Evolutionary conservation across 1,140 invertebrate species (phyloP).

Genomic region (Drosophila baimaii): DNA sequence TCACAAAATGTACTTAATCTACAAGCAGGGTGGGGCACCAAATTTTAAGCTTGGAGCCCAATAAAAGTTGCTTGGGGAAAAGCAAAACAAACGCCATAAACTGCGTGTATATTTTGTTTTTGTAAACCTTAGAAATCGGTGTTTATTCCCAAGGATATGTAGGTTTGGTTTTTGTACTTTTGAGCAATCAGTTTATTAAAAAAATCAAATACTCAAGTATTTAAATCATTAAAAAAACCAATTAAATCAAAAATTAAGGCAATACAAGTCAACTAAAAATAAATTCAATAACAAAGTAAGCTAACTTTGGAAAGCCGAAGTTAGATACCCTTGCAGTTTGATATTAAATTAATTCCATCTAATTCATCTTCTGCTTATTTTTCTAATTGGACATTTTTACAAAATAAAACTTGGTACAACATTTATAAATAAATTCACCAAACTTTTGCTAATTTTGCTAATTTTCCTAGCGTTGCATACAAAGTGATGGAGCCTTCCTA

Average conservation of each 20-base stretch:
- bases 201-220: neutral
- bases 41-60: neutral
- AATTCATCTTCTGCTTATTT: too few species aligned
- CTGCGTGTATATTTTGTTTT: neutral
- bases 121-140: neutral
- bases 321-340: too few species aligned
- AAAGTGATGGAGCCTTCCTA: too few species aligned
- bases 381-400: too few species aligned
- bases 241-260: neutral
- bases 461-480: too few species aligned
- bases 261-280: neutral
- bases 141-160: neutral
- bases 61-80: neutral
- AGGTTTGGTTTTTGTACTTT: neutral
- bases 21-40: neutral
- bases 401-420: too few species aligned
- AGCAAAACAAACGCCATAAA: neutral
- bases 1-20: neutral
- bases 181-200: neutral
- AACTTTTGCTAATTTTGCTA: too few species aligned
- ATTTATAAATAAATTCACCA: too few species aligned
- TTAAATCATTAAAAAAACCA: neutral
- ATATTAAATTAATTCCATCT: too few species aligned
- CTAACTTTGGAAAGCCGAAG: too few species aligned
- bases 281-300: neutral